Conservation (phyloP, 64 coral and sea anemone genomes). For the Porites australiensis region DNA sequence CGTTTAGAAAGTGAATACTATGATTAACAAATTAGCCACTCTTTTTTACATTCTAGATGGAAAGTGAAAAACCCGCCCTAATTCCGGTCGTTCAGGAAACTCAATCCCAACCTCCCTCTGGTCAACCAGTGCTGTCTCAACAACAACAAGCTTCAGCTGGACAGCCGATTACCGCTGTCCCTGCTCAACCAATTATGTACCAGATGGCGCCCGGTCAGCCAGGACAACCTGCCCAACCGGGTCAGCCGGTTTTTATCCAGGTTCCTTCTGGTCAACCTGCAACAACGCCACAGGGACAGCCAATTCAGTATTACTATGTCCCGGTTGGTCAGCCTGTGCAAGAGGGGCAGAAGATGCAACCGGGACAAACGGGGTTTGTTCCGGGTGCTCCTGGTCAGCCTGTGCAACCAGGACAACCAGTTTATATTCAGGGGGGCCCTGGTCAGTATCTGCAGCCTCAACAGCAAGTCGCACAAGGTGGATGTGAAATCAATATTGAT, state of each 20-base stretch:
- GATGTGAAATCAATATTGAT: constrained; percentile 3
- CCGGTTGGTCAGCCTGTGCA: neutral
- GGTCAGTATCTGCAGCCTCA: neutral
- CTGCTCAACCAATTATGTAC: constrained; percentile 37
- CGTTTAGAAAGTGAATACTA: too few relatives aligned
- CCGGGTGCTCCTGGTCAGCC: neutral
- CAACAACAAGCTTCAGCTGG: too few relatives aligned
- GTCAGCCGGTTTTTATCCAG: constrained; percentile 16
- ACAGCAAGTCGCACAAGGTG: neutral
- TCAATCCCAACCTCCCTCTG: neutral
- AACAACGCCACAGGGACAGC: constrained; percentile 12
- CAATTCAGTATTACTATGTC: constrained; percentile 49
- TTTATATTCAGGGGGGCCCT: neutral
- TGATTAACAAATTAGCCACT: neutral
- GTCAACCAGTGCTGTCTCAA: neutral
- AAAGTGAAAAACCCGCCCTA: constrained; percentile 17
- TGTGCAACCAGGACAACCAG: neutral
- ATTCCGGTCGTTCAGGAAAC: neutral
- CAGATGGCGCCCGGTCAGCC: constrained; percentile 21
- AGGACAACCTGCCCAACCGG: too few relatives aligned
- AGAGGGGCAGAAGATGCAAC: neutral
- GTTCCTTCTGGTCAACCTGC: constrained; percentile 7
- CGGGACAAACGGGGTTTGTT: neutral
- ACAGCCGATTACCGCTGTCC: neutral
- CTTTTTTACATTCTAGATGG: constrained; percentile 14